These are phyloP conservation scores for Terebella lapidaria DNA, from an alignment of 2,888 invertebrate genomes.

Conservation along the genomic window DNA sequence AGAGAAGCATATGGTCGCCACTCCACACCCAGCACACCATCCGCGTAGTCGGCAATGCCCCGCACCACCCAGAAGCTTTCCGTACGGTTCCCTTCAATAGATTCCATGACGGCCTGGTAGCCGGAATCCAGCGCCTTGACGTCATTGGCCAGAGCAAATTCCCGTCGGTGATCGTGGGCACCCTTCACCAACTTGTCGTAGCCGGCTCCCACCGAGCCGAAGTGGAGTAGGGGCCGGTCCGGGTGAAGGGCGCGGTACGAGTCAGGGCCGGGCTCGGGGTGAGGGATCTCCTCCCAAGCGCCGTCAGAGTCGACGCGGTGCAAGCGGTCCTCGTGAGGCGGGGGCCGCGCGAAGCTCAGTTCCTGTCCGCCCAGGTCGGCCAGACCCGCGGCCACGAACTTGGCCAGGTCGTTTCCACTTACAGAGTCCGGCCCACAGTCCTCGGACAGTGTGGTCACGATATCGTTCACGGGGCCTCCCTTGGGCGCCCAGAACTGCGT, in stretches of 20 bases:
- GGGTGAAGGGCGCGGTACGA: slow-evolving; percentile 5
- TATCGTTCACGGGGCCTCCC: slow-evolving; percentile 71
- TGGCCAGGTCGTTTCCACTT: not conserved
- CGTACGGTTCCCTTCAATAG: slow-evolving; percentile 50
- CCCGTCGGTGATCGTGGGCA: slow-evolving; percentile 62
- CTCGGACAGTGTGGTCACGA: slow-evolving; percentile 63
- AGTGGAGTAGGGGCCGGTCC: slow-evolving; percentile 61
- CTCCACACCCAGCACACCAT: slow-evolving; percentile 75
- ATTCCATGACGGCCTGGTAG: slow-evolving; percentile 90
- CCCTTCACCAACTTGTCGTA: slow-evolving; percentile 75
- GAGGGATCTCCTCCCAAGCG: slow-evolving; percentile 5
- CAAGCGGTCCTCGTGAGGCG: slow-evolving; percentile 31
- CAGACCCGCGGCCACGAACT: slow-evolving; percentile 66
- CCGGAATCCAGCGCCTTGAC: slow-evolving; percentile 89
- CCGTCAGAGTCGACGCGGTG: slow-evolving; percentile 8
- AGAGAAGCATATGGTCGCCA: slow-evolving; percentile 96
- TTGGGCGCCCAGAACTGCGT: slow-evolving; percentile 75
- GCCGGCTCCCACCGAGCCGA: slow-evolving; percentile 77
- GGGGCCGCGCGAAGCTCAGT: slow-evolving; percentile 39
- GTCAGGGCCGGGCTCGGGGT: slow-evolving; percentile 3
- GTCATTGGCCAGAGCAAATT: slow-evolving; percentile 76
- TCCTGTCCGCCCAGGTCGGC: slow-evolving; percentile 56
- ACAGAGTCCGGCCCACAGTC: slow-evolving; percentile 21
- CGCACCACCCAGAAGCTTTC: slow-evolving; percentile 60
- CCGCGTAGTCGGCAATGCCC: slow-evolving; percentile 90